Evolutionary conservation across 2,113 vertebrate genomes (phyloP).

Genomic region (Tragelaphus scriptus): DNA sequence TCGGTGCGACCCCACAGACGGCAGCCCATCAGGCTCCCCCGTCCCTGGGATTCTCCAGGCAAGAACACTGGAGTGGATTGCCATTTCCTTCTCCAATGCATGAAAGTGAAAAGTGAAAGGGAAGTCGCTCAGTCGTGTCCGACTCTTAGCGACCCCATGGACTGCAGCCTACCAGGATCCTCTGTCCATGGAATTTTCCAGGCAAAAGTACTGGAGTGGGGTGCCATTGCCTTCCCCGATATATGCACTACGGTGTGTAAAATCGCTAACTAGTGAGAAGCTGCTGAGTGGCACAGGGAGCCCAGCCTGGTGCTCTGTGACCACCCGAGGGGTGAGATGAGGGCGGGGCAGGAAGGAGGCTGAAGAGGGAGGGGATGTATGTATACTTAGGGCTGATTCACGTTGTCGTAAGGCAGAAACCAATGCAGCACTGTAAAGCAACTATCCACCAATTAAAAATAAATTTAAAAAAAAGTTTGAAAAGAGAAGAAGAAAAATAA

Average conservation of each 20-base stretch:
- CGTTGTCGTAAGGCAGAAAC: background rate
- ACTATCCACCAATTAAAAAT: background rate
- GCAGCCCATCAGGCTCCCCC: too few species aligned
- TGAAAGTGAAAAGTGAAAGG: too few species aligned
- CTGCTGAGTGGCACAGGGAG: background rate
- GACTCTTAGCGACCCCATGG: too few species aligned
- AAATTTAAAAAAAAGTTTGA: background rate
- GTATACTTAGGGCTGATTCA: background rate
- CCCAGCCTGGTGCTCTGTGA: background rate
- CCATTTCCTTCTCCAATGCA: too few species aligned
- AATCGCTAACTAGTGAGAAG: background rate
- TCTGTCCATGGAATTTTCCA: too few species aligned
- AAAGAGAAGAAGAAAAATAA: background rate
- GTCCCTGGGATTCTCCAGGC: too few species aligned
- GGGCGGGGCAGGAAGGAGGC: background rate
- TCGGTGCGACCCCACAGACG: too few species aligned
- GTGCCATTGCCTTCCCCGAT: too few species aligned
- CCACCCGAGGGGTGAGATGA: rapidly evolving
- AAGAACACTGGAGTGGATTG: too few species aligned
- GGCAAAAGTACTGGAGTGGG: too few species aligned
- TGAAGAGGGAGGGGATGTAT: background rate
- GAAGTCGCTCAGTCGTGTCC: too few species aligned
- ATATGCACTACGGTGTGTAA: background rate
- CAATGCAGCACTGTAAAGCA: background rate
- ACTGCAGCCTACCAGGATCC: too few species aligned